Percentiles rank a stretch among this genome's conserved stretches.
These are phyloP conservation scores for Apamea epomidion DNA, from an alignment of 2,888 invertebrate genomes.

Conservation along the genomic window DNA sequence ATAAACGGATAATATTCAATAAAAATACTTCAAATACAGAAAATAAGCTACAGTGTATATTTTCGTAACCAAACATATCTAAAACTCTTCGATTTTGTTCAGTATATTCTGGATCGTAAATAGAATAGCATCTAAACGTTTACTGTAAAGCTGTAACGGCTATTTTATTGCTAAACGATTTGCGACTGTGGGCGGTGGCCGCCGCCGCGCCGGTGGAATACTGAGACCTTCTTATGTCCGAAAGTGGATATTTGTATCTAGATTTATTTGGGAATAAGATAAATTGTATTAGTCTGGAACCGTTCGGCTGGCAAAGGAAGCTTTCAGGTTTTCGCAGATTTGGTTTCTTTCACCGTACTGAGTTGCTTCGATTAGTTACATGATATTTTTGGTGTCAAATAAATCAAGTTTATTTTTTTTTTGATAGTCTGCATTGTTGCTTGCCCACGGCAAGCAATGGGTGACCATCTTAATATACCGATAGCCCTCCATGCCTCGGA, in stretches of 20 bases:
- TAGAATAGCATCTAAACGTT: conserved; percentile 15
- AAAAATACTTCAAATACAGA: background rate
- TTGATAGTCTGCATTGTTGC: background rate
- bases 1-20: background rate
- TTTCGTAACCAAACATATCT: background rate
- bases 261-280: conserved; percentile 23
- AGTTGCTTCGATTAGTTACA: background rate
- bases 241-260: conserved; percentile 12
- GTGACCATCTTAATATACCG: background rate
- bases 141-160: conserved; percentile 23
- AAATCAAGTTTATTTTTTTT: background rate
- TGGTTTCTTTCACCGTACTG: background rate
- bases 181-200: conserved; percentile 16
- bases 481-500: background rate
- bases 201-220: conserved; percentile 21
- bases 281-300: conserved; percentile 2
- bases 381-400: background rate
- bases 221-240: conserved; percentile 23
- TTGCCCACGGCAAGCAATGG: too few species aligned
- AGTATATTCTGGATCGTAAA: conserved; percentile 28
- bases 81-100: conserved; percentile 6
- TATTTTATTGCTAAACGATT: conserved; percentile 59
- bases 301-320: background rate
- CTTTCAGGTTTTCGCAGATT: background rate
- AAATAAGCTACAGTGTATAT: background rate